Percentiles rank a stretch among this genome's conserved stretches.
These are phyloP conservation scores for Drosophila pseudotalamancana DNA, from an alignment of 2,888 invertebrate genomes.

Conservation along the genomic window DNA sequence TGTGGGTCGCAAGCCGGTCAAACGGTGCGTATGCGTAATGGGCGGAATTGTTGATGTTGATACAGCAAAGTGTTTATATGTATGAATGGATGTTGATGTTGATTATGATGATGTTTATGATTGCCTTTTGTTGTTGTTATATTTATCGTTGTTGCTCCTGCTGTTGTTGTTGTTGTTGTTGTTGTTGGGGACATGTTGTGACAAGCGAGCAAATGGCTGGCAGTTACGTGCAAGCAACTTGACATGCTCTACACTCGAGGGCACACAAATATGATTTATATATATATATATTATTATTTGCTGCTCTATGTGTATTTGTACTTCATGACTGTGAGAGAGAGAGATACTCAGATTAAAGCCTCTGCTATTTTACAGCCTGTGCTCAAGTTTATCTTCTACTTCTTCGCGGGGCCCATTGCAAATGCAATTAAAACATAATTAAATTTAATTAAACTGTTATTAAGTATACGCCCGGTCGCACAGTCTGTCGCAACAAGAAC, in stretches of 20 bases:
- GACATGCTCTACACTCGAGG: slow-evolving; percentile 26
- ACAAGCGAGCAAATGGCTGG: slow-evolving; percentile 43
- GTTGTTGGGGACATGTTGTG: slow-evolving; percentile 49
- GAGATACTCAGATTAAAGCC: neutral
- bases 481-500: slow-evolving; percentile 3
- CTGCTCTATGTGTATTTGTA: neutral
- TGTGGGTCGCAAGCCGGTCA: slow-evolving; percentile 44
- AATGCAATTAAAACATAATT: slow-evolving; percentile 67
- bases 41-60: slow-evolving; percentile 37
- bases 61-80: slow-evolving; percentile 30
- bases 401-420: slow-evolving; percentile 2
- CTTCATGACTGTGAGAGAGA: neutral
- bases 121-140: slow-evolving; percentile 42
- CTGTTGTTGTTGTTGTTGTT: slow-evolving; percentile 37
- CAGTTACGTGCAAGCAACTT: slow-evolving; percentile 31
- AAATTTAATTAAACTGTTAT: slow-evolving; percentile 65
- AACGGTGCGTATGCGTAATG: slow-evolving; percentile 50
- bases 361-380: too few species aligned
- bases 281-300: slow-evolving; percentile 3
- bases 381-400: neutral
- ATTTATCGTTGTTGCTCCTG: too few species aligned
- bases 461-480: slow-evolving; percentile 56
- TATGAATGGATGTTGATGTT: slow-evolving; percentile 17
- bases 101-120: slow-evolving; percentile 47
- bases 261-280: neutral